These are phyloP conservation scores for Leptobrachium leishanense DNA, from an alignment of 2,113 vertebrate genomes.

Conservation along the genomic window DNA sequence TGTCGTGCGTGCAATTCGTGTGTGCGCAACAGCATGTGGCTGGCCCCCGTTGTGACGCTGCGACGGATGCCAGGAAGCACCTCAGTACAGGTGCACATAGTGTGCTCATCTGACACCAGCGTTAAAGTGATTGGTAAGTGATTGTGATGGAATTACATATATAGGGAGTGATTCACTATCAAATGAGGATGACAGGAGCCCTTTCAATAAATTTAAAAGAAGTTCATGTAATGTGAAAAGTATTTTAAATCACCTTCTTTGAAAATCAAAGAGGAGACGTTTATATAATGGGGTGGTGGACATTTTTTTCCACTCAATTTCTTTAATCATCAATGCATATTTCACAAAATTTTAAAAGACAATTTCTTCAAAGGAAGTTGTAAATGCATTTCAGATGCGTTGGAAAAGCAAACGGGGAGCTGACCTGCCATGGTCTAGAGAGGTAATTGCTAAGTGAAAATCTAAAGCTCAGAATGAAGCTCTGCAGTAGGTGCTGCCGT, in stretches of 20 bases:
- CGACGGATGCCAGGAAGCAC: too few species aligned
- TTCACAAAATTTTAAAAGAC: neutral
- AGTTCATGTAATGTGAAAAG: neutral
- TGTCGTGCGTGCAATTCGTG: too few species aligned
- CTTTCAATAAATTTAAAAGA: neutral
- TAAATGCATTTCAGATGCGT: neutral
- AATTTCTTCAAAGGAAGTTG: conserved; percentile 11
- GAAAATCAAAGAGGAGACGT: neutral
- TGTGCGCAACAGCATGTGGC: too few species aligned
- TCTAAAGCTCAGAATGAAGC: neutral
- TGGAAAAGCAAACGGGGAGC: neutral
- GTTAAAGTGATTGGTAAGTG: too few species aligned
- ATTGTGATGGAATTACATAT: too few species aligned
- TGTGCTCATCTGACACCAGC: too few species aligned
- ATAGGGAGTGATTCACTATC: too few species aligned
- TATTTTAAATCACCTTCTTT: too few species aligned
- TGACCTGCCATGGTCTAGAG: neutral
- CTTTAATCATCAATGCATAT: neutral
- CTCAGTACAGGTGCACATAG: too few species aligned
- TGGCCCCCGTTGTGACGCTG: too few species aligned
- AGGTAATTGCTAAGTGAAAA: neutral
- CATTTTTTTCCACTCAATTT: neutral
- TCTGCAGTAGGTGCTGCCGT: neutral
- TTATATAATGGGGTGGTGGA: neutral
- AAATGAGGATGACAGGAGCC: too few species aligned